These are phyloP conservation scores for Bombylius discolor DNA, from an alignment of 2,888 invertebrate species.

Conservation along the genomic window DNA sequence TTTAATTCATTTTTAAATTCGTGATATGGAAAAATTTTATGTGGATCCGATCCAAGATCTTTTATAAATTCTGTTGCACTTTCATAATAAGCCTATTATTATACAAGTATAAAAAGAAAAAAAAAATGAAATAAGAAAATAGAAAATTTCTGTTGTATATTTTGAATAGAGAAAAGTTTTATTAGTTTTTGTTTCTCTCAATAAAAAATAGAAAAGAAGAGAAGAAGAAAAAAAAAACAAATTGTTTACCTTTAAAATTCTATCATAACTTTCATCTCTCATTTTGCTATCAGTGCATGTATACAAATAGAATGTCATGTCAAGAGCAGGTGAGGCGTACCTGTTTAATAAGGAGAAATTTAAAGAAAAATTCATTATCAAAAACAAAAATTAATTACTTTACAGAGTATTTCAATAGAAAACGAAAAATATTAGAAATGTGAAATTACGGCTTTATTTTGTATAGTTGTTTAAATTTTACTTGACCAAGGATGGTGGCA, in stretches of 20 bases:
- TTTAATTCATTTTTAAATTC: slow-evolving; percentile 35
- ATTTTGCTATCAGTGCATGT: slow-evolving; percentile 48
- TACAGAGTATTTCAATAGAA: too few species aligned
- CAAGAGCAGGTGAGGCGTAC: slow-evolving; percentile 44
- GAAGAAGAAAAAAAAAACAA: neutral
- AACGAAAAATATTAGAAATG: too few species aligned
- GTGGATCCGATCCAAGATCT: slow-evolving; percentile 47
- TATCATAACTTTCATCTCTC: slow-evolving; percentile 44
- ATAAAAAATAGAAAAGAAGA: too few species aligned
- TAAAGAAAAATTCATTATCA: too few species aligned
- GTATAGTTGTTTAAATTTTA: too few species aligned
- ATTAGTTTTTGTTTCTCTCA: too few species aligned
- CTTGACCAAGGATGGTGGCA: too few species aligned
- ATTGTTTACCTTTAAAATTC: slow-evolving; percentile 22
- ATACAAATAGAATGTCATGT: slow-evolving; percentile 47
- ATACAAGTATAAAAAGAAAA: neutral
- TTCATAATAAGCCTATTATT: slow-evolving; percentile 45
- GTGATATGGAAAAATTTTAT: slow-evolving; percentile 36
- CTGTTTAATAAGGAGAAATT: slow-evolving; percentile 13
- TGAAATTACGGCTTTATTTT: too few species aligned
- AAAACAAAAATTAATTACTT: too few species aligned
- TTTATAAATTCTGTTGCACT: slow-evolving; percentile 41
- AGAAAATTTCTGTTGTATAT: too few species aligned
- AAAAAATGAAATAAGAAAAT: neutral
- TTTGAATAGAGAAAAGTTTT: too few species aligned